Conservation (phyloP, 2,797 vertebrate genomes). For the Momotus momota region DNA sequence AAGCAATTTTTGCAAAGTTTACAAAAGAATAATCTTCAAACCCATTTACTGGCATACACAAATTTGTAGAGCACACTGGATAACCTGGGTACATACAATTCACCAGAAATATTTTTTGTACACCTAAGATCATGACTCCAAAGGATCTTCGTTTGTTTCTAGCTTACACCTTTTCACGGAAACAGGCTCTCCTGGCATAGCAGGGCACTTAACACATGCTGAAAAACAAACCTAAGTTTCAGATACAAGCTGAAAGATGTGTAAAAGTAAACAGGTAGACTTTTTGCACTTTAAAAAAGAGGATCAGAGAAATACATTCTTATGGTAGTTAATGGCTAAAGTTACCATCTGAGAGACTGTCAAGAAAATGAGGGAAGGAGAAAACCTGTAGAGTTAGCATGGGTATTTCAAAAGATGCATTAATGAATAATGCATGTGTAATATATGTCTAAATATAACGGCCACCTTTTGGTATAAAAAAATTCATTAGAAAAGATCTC, state of each 20-base stretch:
- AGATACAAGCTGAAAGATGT: background rate
- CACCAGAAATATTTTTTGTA: background rate
- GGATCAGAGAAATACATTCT: background rate
- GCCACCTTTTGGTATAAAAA: background rate
- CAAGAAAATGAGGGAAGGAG: background rate
- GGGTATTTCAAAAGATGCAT: background rate
- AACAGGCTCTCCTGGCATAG: background rate
- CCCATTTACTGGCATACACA: background rate
- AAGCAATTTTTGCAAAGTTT: background rate
- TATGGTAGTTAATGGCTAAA: background rate
- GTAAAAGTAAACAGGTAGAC: background rate
- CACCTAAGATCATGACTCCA: background rate
- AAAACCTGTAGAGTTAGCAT: background rate
- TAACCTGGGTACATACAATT: background rate
- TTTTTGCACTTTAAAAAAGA: background rate
- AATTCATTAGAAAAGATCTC: background rate
- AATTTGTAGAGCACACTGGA: background rate
- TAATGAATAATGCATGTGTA: background rate
- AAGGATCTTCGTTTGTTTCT: background rate
- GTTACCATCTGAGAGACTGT: background rate
- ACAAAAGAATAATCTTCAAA: background rate
- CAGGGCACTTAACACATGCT: background rate
- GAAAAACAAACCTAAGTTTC: background rate
- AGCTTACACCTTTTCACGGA: background rate
- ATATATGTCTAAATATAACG: background rate